Evolutionary conservation across 2,888 invertebrate species (phyloP).

Genomic region (Marasmarcha lunaedactyla): DNA sequence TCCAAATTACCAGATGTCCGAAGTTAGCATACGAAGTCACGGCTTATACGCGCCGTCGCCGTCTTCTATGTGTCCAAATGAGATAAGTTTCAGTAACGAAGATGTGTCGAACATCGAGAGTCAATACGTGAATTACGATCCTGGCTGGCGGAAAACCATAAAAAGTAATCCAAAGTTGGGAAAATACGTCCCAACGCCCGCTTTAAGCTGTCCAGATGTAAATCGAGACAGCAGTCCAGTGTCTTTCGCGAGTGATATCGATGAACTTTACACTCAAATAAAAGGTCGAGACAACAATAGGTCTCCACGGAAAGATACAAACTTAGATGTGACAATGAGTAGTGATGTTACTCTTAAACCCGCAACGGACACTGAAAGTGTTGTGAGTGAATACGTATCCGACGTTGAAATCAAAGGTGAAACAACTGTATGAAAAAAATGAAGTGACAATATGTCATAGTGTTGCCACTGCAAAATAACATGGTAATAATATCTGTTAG

Average conservation of each 20-base stretch:
- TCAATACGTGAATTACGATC: slow-evolving; percentile 70
- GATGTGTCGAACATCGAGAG: slow-evolving; percentile 61
- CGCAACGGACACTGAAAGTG: slow-evolving; percentile 50
- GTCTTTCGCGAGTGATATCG: slow-evolving; percentile 69
- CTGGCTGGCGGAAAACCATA: slow-evolving; percentile 60
- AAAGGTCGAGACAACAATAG: slow-evolving; percentile 54
- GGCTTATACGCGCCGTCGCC: slow-evolving; percentile 74
- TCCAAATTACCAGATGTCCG: slow-evolving; percentile 73
- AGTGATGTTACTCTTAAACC: slow-evolving; percentile 58
- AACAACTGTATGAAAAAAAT: slow-evolving; percentile 37
- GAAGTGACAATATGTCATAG: too few species aligned
- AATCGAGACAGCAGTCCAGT: slow-evolving; percentile 49
- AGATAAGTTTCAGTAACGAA: slow-evolving; percentile 61
- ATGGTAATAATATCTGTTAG: too few species aligned
- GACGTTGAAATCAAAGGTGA: slow-evolving; percentile 47
- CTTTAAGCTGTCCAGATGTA: slow-evolving; percentile 56
- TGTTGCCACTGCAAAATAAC: too few species aligned
- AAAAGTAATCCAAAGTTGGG: slow-evolving; percentile 51
- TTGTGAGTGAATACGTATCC: slow-evolving; percentile 57
- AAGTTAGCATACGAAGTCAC: slow-evolving; percentile 74
- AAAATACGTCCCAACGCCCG: slow-evolving; percentile 52
- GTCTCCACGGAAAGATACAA: slow-evolving; percentile 32
- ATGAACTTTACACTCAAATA: slow-evolving; percentile 79
- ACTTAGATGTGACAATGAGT: slow-evolving; percentile 46
- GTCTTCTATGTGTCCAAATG: slow-evolving; percentile 61